Base-by-base conservation (phyloP, 1,140 invertebrate genomes). In the Drosophila tani region DNA sequence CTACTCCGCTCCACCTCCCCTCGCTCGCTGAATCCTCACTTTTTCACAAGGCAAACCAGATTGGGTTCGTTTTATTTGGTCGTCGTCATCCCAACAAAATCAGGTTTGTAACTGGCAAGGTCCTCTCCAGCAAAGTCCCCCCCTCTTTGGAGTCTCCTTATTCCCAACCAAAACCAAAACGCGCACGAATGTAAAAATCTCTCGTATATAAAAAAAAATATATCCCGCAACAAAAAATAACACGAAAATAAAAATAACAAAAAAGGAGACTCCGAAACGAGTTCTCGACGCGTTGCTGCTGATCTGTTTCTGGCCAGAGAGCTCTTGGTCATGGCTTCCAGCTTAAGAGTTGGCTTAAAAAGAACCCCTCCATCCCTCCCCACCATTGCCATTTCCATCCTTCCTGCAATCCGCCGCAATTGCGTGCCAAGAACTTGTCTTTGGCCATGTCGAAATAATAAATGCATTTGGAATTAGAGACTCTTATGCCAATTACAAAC, bases 401-500 rank as follows among this genome's bases (percentile, higher is more conserved):
- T 6, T 12, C 15, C 38, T 21, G 49, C 38, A 46, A 43, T 53
- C 70, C n/a, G 15, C 24, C 35, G 73, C 38, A 41, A 69, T 78
- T 78, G 75, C 75, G 75, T 78, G 75, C 75, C 75, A 60, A 55
- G 51, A 71, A 51, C 59, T 77, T 78, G 66, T 79, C 76, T 71
- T 60, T 88, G 81, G 73, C 81, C 84, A 90, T 88, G 81, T 84
- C 85, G 84, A 88, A 87, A 87, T 88, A 90, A 90, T 90, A 90
- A 90, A 90, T 90, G 85, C 81, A 80, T 85, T 90, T 75, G 79
- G 81, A 76, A 90, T 90, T 90, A 90, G 86, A 90, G 85, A 88
- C 84, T 87, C 85, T 90, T 90, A 90, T 77, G 82, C 81, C 86
- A 90, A 90, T 90, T 90, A 90, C 85, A 90, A 77, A 79, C 85